Evolutionary conservation across 2,797 vertebrate species (phyloP).

Genomic region (Sebastes taczanowskii): DNA sequence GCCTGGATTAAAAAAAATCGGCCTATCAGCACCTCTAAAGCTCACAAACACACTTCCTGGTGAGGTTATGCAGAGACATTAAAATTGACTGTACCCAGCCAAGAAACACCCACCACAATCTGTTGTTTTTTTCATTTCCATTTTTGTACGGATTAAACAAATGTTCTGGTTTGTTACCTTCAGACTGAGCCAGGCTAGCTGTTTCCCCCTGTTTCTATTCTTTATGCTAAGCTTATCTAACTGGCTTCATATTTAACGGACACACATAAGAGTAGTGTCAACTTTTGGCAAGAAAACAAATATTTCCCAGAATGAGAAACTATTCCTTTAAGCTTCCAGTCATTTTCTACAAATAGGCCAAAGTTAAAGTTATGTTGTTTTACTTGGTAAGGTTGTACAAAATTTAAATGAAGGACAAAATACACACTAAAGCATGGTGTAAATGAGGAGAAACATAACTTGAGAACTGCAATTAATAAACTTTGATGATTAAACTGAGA

Average conservation of each 20-base stretch:
- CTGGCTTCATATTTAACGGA: neutral
- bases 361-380: neutral
- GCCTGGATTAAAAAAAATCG: neutral
- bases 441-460: conserved; percentile 16
- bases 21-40: neutral
- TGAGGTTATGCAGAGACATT: too few relatives aligned
- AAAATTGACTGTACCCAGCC: too few relatives aligned
- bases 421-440: neutral
- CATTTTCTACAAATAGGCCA: conserved; percentile 15
- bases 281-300: neutral
- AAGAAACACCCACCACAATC: neutral
- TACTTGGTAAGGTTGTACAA: neutral
- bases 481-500: neutral
- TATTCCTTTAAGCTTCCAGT: conserved; percentile 8
- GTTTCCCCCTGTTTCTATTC: neutral
- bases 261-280: fast-evolving
- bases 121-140: neutral
- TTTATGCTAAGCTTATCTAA: neutral
- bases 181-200: too few relatives aligned
- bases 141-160: neutral
- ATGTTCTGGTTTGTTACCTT: neutral
- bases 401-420: neutral
- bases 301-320: conserved; percentile 24
- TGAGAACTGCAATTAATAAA: conserved; percentile 18
- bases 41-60: neutral